A percentile compares a stretch with the other conserved stretches of the same genome.
Evolutionary conservation across 2,113 vertebrate genomes (phyloP).

Genomic region (Odobenus rosmarus): DNA sequence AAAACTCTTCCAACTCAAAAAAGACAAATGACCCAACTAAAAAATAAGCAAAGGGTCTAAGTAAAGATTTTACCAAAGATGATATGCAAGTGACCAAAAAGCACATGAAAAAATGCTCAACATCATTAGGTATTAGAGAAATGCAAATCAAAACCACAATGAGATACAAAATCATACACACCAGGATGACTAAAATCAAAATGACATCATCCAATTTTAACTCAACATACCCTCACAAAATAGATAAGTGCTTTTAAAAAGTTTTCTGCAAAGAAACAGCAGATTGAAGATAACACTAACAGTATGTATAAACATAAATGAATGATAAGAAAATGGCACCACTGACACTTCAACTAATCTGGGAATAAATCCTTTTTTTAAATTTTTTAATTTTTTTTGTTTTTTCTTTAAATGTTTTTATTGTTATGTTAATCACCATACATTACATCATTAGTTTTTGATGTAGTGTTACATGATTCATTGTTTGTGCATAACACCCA

Average conservation of each 20-base stretch:
- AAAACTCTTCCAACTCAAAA: not conserved
- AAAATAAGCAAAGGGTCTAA: not conserved
- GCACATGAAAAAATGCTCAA: not conserved
- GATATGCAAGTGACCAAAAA: not conserved
- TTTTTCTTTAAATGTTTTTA: too few species aligned
- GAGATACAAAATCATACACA: not conserved
- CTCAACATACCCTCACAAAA: not conserved
- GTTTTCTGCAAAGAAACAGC: not conserved
- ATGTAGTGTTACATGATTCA: too few species aligned
- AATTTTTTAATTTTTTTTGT: too few species aligned
- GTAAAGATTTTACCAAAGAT: not conserved
- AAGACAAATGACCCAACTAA: not conserved
- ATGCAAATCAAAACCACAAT: not conserved
- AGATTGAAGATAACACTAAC: constrained; percentile 11
- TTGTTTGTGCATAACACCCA: too few species aligned
- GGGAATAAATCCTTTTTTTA: not conserved
- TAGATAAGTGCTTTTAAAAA: constrained; percentile 43
- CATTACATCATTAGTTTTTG: too few species aligned
- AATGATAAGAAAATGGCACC: constrained; percentile 55
- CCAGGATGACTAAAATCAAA: constrained; percentile 10
- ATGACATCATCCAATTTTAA: not conserved
- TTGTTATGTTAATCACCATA: too few species aligned
- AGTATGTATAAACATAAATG: not conserved
- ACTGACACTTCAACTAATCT: constrained; percentile 7
- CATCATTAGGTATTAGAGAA: not conserved